Base-by-base conservation (phyloP, 1,140 invertebrate genomes). In the Dufourea novaeangliae region DNA sequence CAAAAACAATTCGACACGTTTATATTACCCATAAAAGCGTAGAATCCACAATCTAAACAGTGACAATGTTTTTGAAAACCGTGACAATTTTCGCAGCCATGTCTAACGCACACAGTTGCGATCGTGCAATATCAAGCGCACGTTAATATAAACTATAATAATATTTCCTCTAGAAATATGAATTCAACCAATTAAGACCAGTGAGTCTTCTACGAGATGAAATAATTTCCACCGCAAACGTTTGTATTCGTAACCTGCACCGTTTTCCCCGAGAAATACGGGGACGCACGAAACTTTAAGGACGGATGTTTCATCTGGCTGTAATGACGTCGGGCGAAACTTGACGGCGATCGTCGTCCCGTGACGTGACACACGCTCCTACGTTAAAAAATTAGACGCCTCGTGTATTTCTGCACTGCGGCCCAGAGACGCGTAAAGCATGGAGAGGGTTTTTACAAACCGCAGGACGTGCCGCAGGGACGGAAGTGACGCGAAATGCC, bases 351-450 rank as follows among this genome's bases (percentile, higher is more conserved):
- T 27, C 52, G 54, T 57, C 29, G 27, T 14, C 54, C 12, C 27
- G 54, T 56, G 17, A 56, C 22, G 11, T 12, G 52, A 2, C n/a
- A 10, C n/a, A 10, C 25, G 10, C 52, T 29, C 52, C 29, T 29
- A 29, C 54, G 54, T 57, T 57, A 57, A 57, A 57, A 32, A 57
- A 57, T 57, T 57, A 57, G 54, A 57, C 8, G 29, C 54, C 27
- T 57, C 54, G 27, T 32, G 27, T 57, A 17, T 29, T 57, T 8
- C 27, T 17, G 52, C 52, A 1, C 14, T 5, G 54, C 7, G 2
- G 27, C 20, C 20, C 54, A 32, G 54, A 20, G 27, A 32, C 54
- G 54, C 27, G 27, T 57, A 32, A 20, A 57, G 32, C 27, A 2
- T 14, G 17, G 17, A 32, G 54, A 10, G 27, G 14, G 54, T 57